Percentiles rank a stretch among this genome's conserved stretches.
These are phyloP conservation scores for Myotis pilosus DNA, from an alignment of 2,797 vertebrate species.

Conservation along the genomic window DNA sequence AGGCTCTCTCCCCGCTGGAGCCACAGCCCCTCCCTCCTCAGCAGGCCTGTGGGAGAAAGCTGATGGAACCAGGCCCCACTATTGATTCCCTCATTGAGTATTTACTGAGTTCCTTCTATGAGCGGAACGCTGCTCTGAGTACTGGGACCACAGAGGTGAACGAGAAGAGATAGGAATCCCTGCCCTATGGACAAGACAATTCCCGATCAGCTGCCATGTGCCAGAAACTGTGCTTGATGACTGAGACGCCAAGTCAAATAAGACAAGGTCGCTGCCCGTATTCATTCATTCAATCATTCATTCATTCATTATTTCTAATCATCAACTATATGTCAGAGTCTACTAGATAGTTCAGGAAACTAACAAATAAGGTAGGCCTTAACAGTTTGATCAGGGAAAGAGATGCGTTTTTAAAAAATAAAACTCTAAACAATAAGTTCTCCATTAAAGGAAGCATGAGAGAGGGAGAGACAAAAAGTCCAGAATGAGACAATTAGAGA, in stretches of 20 bases:
- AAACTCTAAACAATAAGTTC: neutral
- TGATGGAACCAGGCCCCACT: neutral
- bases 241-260: neutral
- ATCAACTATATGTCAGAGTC: neutral
- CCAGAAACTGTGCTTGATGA: neutral
- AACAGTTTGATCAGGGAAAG: neutral
- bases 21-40: neutral
- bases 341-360: neutral
- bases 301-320: neutral
- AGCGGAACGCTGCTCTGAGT: neutral
- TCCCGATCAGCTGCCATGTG: neutral
- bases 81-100: neutral
- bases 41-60: neutral
- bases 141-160: neutral
- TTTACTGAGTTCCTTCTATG: neutral
- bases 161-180: neutral
- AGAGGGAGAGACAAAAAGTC: too few relatives aligned
- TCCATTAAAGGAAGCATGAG: neutral
- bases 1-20: neutral
- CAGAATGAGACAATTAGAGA: neutral
- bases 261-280: neutral
- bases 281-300: neutral
- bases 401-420: neutral
- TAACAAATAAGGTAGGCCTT: neutral
- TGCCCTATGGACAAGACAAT: neutral